A percentile compares a stretch with the other conserved stretches of the same genome.
phyloP scores from a whole-genome alignment of 2,113 vertebrate genomes.

The Cyanoderma ruficeps region DNA sequence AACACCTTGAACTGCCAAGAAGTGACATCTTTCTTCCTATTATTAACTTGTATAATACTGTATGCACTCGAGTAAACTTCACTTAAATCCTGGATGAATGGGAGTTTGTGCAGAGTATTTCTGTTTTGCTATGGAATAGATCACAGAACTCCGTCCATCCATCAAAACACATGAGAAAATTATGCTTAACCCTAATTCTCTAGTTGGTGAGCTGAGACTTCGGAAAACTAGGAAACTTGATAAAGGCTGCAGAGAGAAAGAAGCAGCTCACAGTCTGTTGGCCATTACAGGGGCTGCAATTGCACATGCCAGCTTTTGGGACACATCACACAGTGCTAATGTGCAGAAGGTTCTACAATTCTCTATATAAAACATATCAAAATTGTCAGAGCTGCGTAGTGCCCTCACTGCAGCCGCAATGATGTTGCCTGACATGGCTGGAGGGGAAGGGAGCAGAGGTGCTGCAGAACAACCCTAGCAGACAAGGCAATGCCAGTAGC shows the following conservation, averaged over 20 bases:
- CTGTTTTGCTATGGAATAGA: neutral
- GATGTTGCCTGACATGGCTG: neutral
- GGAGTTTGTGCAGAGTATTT: neutral
- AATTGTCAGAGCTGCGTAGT: neutral
- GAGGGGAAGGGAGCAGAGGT: neutral
- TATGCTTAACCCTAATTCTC: neutral
- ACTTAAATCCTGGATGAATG: neutral
- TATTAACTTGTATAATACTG: neutral
- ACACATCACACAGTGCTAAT: neutral
- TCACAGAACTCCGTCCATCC: neutral
- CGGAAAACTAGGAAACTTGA: neutral
- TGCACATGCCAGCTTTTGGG: neutral
- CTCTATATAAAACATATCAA: fast-evolving
- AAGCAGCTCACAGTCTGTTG: neutral
- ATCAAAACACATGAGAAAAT: neutral
- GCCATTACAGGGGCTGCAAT: neutral
- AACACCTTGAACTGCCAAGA: neutral
- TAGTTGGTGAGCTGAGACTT: neutral
- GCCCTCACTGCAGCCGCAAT: neutral
- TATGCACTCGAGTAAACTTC: neutral
- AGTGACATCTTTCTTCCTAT: neutral
- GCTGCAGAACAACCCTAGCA: neutral
- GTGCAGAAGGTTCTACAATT: neutral
- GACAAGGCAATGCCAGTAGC: neutral
- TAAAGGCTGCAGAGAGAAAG: neutral